These are phyloP conservation scores for Schlechtendalia chinensis DNA, from an alignment of 1,140 invertebrate species.

Conservation along the genomic window DNA sequence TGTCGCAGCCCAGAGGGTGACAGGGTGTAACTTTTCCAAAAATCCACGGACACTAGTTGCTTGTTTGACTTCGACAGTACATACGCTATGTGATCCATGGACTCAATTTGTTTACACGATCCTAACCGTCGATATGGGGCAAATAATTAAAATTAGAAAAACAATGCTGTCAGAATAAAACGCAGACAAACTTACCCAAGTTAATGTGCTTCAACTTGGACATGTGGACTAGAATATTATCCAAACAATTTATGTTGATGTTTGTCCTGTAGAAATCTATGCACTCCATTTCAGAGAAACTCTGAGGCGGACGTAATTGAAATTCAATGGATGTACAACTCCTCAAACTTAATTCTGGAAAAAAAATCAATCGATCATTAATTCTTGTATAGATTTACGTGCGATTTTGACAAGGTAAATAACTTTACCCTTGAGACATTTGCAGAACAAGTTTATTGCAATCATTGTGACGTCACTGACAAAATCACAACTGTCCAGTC, in stretches of 20 bases:
- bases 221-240: slow-evolving; percentile 67
- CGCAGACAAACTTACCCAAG: slow-evolving; percentile 60
- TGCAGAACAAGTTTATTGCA: slow-evolving; percentile 12
- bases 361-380: background rate
- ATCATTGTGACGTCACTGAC: slow-evolving; percentile 60
- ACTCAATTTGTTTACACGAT: slow-evolving; percentile 59
- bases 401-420: background rate
- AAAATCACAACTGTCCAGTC: slow-evolving; percentile 74
- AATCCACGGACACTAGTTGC: slow-evolving; percentile 72
- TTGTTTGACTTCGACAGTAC: slow-evolving; percentile 66
- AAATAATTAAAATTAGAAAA: background rate
- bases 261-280: slow-evolving; percentile 76
- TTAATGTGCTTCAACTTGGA: slow-evolving; percentile 70
- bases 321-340: slow-evolving; percentile 58
- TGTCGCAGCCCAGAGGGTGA: slow-evolving; percentile 69
- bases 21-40: slow-evolving; percentile 79
- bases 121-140: slow-evolving; percentile 54
- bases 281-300: slow-evolving; percentile 62
- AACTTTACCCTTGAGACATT: slow-evolving; percentile 9
- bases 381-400: too few relatives aligned
- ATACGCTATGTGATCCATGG: slow-evolving; percentile 70
- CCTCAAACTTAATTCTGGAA: slow-evolving; percentile 65
- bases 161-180: background rate
- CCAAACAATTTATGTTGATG: slow-evolving; percentile 65
- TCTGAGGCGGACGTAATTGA: background rate